Conservation (phyloP, 2,113 vertebrate genomes). For the Ctenodactylus gundi region DNA sequence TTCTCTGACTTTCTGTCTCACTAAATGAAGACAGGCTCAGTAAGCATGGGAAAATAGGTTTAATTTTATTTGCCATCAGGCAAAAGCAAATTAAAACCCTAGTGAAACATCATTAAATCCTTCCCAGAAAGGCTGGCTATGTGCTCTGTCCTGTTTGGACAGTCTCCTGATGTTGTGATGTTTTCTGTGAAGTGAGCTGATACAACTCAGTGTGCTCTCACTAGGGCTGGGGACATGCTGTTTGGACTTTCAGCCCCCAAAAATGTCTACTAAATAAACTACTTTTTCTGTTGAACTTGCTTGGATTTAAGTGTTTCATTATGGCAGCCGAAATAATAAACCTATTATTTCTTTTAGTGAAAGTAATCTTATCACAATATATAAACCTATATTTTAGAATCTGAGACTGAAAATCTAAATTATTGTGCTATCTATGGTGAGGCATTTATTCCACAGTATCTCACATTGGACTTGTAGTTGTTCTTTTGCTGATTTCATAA, state of each 20-base stretch:
- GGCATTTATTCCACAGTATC: background rate
- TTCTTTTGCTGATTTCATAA: background rate
- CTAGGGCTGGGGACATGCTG: background rate
- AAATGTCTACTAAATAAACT: background rate
- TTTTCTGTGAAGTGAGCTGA: background rate
- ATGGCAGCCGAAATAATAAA: background rate
- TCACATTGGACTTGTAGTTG: background rate
- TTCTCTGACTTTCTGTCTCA: too few species aligned
- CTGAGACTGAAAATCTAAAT: conserved; percentile 4
- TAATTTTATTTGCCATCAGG: too few species aligned
- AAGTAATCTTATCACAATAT: background rate
- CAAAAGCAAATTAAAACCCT: too few species aligned
- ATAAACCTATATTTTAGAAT: background rate
- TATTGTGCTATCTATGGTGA: background rate
- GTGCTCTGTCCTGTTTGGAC: background rate
- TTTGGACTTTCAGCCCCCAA: background rate
- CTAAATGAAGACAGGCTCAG: too few species aligned
- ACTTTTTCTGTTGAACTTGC: background rate
- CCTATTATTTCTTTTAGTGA: background rate
- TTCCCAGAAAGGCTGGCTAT: background rate
- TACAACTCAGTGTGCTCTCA: background rate
- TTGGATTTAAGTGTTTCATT: background rate
- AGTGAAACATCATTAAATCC: background rate
- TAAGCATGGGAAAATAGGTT: too few species aligned
- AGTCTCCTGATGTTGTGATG: background rate